Conservation (phyloP, 2,888 invertebrate genomes). For the Apotomis turbidana region DNA sequence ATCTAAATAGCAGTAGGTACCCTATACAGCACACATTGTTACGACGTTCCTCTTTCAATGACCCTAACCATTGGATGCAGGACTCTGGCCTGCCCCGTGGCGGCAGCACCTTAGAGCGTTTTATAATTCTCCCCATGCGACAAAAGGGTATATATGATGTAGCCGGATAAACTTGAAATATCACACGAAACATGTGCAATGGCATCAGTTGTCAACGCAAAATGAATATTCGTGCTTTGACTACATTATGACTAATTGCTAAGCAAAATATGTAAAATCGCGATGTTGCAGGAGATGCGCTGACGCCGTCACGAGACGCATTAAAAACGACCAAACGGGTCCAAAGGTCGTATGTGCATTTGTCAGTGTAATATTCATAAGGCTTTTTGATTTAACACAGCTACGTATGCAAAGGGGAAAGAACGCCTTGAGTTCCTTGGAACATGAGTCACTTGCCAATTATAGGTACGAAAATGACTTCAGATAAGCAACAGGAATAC, state of each 20-base stretch:
- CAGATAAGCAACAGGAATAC: constrained; percentile 9
- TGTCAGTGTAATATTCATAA: not conserved
- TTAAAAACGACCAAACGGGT: not conserved
- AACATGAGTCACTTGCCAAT: constrained; percentile 33
- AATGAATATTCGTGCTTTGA: constrained; percentile 15
- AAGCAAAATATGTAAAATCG: constrained; percentile 26
- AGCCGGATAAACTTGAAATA: not conserved
- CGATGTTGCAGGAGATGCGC: constrained; percentile 20
- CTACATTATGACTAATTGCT: constrained; percentile 29
- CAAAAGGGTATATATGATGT: not conserved
- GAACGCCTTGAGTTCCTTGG: constrained; percentile 13
- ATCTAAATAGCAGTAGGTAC: too few relatives aligned
- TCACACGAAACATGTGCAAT: not conserved
- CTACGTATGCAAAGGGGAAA: constrained; percentile 23
- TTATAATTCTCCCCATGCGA: not conserved
- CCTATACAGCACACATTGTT: too few relatives aligned
- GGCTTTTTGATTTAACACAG: not conserved
- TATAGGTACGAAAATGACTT: constrained; percentile 21
- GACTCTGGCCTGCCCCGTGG: too few relatives aligned
- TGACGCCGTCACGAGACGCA: constrained; percentile 9
- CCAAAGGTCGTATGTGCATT: not conserved
- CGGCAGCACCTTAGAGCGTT: too few relatives aligned
- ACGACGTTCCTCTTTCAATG: too few relatives aligned
- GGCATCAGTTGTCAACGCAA: not conserved
- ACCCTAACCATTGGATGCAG: too few relatives aligned